Evolutionary conservation across 2,797 vertebrate genomes (phyloP).

Genomic region (Ambastaia sidthimunki): DNA sequence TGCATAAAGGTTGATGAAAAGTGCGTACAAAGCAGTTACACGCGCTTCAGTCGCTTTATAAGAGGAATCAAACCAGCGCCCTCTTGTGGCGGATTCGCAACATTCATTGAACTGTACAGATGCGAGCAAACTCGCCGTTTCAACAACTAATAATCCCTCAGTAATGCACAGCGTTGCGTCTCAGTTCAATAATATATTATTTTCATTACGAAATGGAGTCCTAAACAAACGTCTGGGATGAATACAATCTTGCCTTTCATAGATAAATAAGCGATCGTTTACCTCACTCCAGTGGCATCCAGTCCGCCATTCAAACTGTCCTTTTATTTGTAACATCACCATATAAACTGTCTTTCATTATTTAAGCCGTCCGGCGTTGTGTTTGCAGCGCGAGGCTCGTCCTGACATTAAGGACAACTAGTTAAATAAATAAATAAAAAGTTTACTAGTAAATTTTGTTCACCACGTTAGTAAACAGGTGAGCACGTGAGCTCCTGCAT

Average conservation of each 20-base stretch:
- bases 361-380: not conserved
- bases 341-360: not conserved
- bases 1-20: not conserved
- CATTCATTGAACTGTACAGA: not conserved
- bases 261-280: too few species aligned
- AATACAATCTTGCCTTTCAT: not conserved
- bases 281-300: not conserved
- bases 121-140: not conserved
- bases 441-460: not conserved
- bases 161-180: not conserved
- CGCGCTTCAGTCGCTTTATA: not conserved
- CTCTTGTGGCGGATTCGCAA: slow-evolving; percentile 34
- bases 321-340: not conserved
- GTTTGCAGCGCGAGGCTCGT: not conserved
- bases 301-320: not conserved
- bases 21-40: too few species aligned
- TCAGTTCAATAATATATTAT: not conserved
- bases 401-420: not conserved
- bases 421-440: too few species aligned
- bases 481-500: not conserved
- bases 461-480: not conserved
- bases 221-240: not conserved
- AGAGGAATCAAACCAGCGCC: slow-evolving; percentile 12
- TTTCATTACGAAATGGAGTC: not conserved
- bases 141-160: not conserved